These are phyloP conservation scores for Phataginus tricuspis DNA, from an alignment of 2,797 vertebrate genomes.

Conservation along the genomic window DNA sequence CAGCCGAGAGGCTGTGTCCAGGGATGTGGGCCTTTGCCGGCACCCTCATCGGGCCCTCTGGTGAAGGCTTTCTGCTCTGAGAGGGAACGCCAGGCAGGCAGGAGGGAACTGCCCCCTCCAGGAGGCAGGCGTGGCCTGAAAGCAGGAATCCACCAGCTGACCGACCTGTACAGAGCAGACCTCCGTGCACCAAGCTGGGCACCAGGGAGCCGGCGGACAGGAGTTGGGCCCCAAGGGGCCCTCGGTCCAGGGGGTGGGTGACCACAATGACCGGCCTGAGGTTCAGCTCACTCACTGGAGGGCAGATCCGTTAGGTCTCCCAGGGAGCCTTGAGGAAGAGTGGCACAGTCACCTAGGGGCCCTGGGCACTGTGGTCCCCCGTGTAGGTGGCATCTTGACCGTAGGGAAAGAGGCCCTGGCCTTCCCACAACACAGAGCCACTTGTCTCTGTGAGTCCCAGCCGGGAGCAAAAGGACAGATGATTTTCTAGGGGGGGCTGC, in stretches of 20 bases:
- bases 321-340: too few relatives aligned
- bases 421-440: neutral
- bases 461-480: too few relatives aligned
- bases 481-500: neutral
- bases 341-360: neutral
- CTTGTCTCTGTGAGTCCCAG: neutral
- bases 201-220: neutral
- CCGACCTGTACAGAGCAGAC: neutral
- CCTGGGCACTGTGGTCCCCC: too few relatives aligned
- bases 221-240: neutral
- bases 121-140: neutral
- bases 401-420: neutral
- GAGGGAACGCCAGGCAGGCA: neutral
- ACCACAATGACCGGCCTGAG: neutral
- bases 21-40: neutral
- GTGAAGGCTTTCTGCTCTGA: neutral
- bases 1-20: neutral
- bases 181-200: accelerated
- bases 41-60: accelerated
- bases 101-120: neutral
- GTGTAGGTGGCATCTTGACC: neutral
- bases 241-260: neutral
- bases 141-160: neutral
- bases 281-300: too few relatives aligned
- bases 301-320: neutral